Conservation (phyloP, 2,888 invertebrate species). For the Omphaloscelis lunosa region DNA sequence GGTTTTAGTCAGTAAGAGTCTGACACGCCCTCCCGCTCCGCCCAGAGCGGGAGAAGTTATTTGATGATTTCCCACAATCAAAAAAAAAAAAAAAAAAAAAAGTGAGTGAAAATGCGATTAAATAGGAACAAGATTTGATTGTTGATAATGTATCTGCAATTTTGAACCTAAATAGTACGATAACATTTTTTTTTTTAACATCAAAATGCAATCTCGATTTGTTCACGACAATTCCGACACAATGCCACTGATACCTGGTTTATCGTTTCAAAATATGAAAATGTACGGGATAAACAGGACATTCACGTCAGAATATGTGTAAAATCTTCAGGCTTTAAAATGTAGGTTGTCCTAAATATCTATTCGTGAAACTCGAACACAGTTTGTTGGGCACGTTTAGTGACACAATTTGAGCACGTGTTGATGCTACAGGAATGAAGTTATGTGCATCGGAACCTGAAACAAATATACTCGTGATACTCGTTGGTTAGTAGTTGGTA, state of each 20-base stretch:
- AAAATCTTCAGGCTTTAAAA: not conserved
- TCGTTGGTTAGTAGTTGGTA: no score
- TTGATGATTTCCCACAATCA: no score
- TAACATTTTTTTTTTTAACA: not conserved
- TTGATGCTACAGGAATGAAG: not conserved
- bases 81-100: no score
- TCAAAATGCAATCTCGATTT: not conserved
- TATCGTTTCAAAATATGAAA: not conserved
- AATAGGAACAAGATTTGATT: not conserved
- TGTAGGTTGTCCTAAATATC: constrained; percentile 1
- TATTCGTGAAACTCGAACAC: not conserved
- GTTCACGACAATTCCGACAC: not conserved
- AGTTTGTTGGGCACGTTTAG: not conserved
- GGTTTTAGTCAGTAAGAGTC: no score
- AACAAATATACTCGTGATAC: not conserved
- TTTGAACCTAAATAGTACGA: not conserved
- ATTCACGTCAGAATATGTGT: not conserved
- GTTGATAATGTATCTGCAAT: not conserved
- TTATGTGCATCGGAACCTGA: not conserved
- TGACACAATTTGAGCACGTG: not conserved
- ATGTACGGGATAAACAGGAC: not conserved
- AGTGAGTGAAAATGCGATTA: not conserved
- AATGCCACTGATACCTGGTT: not conserved
- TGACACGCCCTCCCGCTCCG: no score
- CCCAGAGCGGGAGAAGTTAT: no score